phyloP scores from a whole-genome alignment of 2,888 invertebrate genomes.

The Cacoxenus indagator region DNA sequence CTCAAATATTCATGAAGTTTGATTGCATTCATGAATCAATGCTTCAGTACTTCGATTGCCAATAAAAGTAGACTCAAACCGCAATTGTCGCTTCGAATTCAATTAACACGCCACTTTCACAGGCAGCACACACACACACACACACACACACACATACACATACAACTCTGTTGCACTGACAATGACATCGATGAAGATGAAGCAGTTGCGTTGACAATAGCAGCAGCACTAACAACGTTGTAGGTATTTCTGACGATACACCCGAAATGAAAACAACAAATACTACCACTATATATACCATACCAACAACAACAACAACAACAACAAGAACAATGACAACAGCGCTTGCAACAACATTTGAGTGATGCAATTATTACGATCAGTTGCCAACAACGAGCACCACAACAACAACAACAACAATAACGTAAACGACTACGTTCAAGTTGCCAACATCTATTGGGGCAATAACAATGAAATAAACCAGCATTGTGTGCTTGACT shows the following conservation, averaged over 20 bases:
- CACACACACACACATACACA: no score
- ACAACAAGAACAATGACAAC: not conserved
- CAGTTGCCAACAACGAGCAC: slow-evolving; percentile 14
- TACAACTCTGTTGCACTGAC: no score
- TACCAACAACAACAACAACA: not conserved
- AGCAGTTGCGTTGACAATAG: not conserved
- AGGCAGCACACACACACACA: not conserved
- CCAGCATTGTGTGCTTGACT: not conserved
- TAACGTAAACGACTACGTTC: not conserved
- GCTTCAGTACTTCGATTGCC: slow-evolving; percentile 11
- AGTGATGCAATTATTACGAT: slow-evolving; percentile 47
- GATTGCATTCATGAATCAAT: slow-evolving; percentile 29
- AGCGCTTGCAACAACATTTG: slow-evolving; percentile 35
- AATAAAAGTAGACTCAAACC: slow-evolving; percentile 33
- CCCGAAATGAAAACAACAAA: not conserved
- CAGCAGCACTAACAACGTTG: no score
- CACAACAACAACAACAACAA: not conserved
- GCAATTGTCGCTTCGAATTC: slow-evolving; percentile 44
- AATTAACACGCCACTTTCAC: slow-evolving; percentile 40
- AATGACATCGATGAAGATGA: not conserved
- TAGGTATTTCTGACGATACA: no score
- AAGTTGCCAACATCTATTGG: not conserved
- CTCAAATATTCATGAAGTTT: slow-evolving; percentile 48
- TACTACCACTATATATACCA: not conserved
- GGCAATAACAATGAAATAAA: slow-evolving; percentile 18